Evolutionary conservation across 2,888 invertebrate genomes (phyloP), one percentile per base, ranked within the genome.

Genomic region (Zonitis immaculata): DNA sequence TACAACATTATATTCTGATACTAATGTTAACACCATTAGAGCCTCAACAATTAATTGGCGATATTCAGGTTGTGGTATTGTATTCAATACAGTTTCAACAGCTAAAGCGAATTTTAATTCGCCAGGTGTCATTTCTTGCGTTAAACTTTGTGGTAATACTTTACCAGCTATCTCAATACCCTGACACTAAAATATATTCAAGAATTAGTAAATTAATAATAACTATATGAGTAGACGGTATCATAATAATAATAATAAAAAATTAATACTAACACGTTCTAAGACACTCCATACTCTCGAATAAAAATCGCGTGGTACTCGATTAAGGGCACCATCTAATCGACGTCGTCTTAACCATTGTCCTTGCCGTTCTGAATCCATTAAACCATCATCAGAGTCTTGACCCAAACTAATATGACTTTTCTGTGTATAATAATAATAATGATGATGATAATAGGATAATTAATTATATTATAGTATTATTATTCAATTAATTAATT

Each of bases 41-140:
- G 95, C 96, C 78, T 99, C 98, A 0, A 99, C 97, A 49, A 98
- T 89, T 58, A 98, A 77, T 73, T 98, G 97, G 18, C 99, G 82
- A 77, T 98, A 99, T 75, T 99, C 99, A 0, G 99, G 98, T 74
- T 98, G 96, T 0, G 97, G 95, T 66, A 99, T 96, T 47, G 91
- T 88, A 74, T 98, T 99, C 47, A 99, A 79, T 2, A 96, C 96
- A 1, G 95, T 91, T 77, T 99, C 99, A 0, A 99, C 97, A 50
- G 95, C 94, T 12, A 99, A 79, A 0, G 99, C 98, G 77, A 99
- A 99, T 78, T 99, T 99, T 65, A 98, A 77, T 78, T 99, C 99
- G 39, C 96, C 96, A 0, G 96, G 86, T 1, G 99, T 99, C 99
- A 99, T 99, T 84, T 98, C 98, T 78, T 95, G 94, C 0, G 97